Conservation (phyloP, 2,888 invertebrate species). For the Plagiodera versicolora region DNA sequence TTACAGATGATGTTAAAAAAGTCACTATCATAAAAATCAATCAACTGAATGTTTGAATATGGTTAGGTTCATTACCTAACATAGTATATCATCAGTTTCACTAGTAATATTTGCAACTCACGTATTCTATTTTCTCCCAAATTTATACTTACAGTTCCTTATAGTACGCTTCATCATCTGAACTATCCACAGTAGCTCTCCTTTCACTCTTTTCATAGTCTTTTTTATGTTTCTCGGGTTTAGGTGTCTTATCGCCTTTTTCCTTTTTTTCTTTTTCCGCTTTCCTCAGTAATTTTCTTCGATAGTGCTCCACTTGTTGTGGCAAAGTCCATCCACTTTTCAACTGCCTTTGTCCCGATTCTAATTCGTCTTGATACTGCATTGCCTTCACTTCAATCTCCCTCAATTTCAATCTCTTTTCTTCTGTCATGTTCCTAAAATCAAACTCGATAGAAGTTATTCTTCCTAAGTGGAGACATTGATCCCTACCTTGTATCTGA, state of each 20-base stretch:
- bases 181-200: conserved; percentile 41
- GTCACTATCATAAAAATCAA: no score
- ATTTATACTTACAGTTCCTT: conserved; percentile 52
- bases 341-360: conserved; percentile 75
- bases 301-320: conserved; percentile 88
- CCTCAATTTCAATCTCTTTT: conserved; percentile 74
- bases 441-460: no score
- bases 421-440: conserved; percentile 63
- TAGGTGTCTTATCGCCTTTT: conserved; percentile 43
- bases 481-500: conserved; percentile 49
- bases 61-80: no score
- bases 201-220: conserved; percentile 51
- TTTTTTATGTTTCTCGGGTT: conserved; percentile 49
- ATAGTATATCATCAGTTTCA: no score
- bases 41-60: no score
- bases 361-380: conserved; percentile 95
- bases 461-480: no score
- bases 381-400: conserved; percentile 95
- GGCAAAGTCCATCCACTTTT: conserved; percentile 74
- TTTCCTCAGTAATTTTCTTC: conserved; percentile 85
- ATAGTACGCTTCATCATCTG: conserved; percentile 52
- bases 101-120: no score
- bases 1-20: conserved; percentile 9
- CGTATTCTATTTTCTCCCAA: neutral
- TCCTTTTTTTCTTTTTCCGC: conserved; percentile 53